Percentiles rank a stretch among this genome's conserved stretches.
Conservation (phyloP, 2,888 invertebrate genomes). For the Xanthorhoe spadicearia region DNA sequence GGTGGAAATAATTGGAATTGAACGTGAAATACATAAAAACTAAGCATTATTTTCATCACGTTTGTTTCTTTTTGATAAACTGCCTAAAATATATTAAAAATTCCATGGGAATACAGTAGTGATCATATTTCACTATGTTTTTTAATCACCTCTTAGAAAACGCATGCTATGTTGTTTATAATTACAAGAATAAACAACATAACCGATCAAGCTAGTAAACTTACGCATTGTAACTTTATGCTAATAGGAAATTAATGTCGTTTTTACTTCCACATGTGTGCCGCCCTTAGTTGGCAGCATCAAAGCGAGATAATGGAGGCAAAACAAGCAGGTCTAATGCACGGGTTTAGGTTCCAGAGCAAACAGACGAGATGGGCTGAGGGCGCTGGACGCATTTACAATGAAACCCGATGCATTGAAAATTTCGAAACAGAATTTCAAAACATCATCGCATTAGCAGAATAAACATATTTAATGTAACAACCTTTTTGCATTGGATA, state of each 20-base stretch:
- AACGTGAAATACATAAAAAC: neutral
- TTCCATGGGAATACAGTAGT: no score
- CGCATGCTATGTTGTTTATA: no score
- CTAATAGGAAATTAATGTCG: slow-evolving; percentile 44
- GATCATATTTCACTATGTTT: neutral
- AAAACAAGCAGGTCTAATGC: slow-evolving; percentile 81
- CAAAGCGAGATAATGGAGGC: slow-evolving; percentile 82
- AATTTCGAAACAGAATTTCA: no score
- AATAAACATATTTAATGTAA: no score
- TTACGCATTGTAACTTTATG: slow-evolving; percentile 37
- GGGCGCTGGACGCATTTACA: slow-evolving; percentile 40
- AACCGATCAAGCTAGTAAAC: neutral
- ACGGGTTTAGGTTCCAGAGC: slow-evolving; percentile 76
- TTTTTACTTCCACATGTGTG: slow-evolving; percentile 42
- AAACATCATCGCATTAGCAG: no score
- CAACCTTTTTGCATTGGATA: no score
- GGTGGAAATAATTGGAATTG: neutral
- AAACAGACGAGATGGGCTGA: slow-evolving; percentile 59
- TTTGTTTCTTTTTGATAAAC: no score
- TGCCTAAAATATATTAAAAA: no score
- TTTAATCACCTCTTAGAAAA: neutral
- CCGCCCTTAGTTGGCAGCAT: slow-evolving; percentile 72
- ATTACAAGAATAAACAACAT: neutral
- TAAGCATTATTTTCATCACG: no score
- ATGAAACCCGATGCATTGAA: slow-evolving; percentile 37